Conservation (phyloP, 2,888 invertebrate species). For the Rhagophthalmus giganteus region DNA sequence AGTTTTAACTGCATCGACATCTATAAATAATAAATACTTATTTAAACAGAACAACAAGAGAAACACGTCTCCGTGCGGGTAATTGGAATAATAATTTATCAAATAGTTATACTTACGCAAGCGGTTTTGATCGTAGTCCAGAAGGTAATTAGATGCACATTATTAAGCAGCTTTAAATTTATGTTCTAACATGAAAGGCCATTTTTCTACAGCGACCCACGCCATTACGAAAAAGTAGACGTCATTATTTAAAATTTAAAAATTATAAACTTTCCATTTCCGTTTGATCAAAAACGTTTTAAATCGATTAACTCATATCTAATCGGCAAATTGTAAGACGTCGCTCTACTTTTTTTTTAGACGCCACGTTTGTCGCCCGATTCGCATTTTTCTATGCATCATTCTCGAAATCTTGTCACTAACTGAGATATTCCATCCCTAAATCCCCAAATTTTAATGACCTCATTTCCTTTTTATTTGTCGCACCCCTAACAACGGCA, state of each 20-base stretch:
- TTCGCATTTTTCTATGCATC: slow-evolving; percentile 16
- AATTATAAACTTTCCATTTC: too few species aligned
- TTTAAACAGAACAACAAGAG: too few species aligned
- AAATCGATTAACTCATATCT: too few species aligned
- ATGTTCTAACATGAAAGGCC: slow-evolving; percentile 28
- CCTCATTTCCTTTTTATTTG: too few species aligned
- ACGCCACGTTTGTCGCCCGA: slow-evolving; percentile 21
- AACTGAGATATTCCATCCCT: too few species aligned
- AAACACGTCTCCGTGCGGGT: too few species aligned
- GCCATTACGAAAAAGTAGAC: slow-evolving; percentile 10
- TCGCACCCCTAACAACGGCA: too few species aligned
- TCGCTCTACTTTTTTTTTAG: too few species aligned
- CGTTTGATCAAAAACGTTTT: too few species aligned
- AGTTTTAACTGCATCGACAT: slow-evolving; percentile 20
- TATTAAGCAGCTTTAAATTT: slow-evolving; percentile 43
- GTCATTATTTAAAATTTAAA: slow-evolving; percentile 16
- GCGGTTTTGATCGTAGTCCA: slow-evolving; percentile 44
- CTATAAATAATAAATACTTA: slow-evolving; percentile 20
- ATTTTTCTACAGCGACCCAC: slow-evolving; percentile 19
- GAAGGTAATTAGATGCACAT: slow-evolving; percentile 48
- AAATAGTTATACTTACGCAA: slow-evolving; percentile 22
- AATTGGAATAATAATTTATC: slow-evolving; percentile 25
- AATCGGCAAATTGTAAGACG: too few species aligned
- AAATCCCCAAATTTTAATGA: too few species aligned
- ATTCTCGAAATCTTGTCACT: slow-evolving; percentile 9